phyloP scores from a whole-genome alignment of 2,113 vertebrate species.

The Cryptotis parvus region DNA sequence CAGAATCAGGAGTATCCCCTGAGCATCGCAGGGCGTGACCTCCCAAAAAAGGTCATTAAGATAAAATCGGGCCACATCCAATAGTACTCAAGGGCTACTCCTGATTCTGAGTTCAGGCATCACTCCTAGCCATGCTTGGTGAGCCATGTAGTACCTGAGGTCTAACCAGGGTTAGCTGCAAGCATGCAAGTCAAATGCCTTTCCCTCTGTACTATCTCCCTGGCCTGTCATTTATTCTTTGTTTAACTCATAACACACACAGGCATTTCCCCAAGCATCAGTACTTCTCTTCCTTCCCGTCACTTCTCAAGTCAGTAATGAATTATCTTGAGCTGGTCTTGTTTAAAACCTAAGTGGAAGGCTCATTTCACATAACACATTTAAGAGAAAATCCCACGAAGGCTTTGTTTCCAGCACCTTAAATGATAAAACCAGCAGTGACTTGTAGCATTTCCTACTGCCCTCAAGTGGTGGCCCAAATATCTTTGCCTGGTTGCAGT shows the following conservation, averaged over 20 bases:
- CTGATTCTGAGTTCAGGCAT: too few relatives aligned
- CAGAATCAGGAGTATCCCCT: too few relatives aligned
- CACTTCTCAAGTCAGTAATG: neutral
- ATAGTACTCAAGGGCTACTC: too few relatives aligned
- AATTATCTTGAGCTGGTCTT: constrained; percentile 25
- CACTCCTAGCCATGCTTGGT: too few relatives aligned
- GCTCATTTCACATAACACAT: constrained; percentile 33
- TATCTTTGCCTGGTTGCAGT: constrained; percentile 32
- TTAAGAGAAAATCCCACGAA: constrained; percentile 42
- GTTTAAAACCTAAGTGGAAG: constrained; percentile 30
- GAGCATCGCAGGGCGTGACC: too few relatives aligned
- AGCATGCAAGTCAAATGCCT: neutral
- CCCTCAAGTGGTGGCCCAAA: constrained; percentile 74
- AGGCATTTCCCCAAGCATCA: neutral
- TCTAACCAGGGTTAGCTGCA: neutral
- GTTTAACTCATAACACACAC: neutral
- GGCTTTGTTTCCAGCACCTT: constrained; percentile 52
- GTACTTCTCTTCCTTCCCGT: neutral
- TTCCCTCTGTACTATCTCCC: neutral
- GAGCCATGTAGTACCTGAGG: neutral
- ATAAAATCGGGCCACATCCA: too few relatives aligned
- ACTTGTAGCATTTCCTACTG: constrained; percentile 57
- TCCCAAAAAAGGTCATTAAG: too few relatives aligned
- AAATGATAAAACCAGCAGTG: constrained; percentile 52
- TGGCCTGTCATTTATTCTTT: constrained; percentile 4